These are phyloP conservation scores for Morone chrysops DNA, from an alignment of 2,113 vertebrate species.

Conservation along the genomic window DNA sequence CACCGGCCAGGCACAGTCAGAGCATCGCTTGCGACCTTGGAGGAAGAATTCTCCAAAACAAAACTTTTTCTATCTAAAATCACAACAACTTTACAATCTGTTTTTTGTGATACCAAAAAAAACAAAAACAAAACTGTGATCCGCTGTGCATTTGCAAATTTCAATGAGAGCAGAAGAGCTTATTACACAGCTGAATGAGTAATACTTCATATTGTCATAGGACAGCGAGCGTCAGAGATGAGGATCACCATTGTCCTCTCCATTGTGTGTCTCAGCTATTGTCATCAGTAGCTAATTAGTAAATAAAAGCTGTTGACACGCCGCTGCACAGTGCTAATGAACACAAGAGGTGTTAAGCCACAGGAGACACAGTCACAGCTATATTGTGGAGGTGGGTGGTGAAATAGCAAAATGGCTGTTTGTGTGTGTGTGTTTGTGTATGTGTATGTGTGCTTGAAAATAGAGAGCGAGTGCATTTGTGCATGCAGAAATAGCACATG, in stretches of 20 bases:
- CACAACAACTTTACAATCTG: constrained; percentile 7
- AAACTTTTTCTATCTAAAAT: constrained; percentile 40
- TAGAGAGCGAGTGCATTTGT: not conserved
- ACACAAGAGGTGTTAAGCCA: constrained; percentile 72
- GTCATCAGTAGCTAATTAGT: constrained; percentile 75
- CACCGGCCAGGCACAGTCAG: constrained; percentile 57
- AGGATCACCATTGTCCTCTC: constrained; percentile 58
- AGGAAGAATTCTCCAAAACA: constrained; percentile 12
- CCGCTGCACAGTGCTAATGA: constrained; percentile 72
- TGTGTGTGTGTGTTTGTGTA: constrained; percentile 19
- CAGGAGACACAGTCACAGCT: constrained; percentile 57
- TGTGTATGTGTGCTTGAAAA: constrained; percentile 34
- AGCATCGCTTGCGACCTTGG: constrained; percentile 62
- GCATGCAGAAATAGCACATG: constrained; percentile 38
- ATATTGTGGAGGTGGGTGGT: constrained; percentile 55
- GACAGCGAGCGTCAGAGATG: constrained; percentile 44
- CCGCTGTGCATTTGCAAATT: constrained; percentile 18
- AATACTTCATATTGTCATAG: constrained; percentile 47
- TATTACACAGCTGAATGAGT: constrained; percentile 47
- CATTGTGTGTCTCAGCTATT: constrained; percentile 54
- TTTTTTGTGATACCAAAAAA: constrained; percentile 4
- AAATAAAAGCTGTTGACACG: constrained; percentile 77
- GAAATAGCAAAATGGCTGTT: constrained; percentile 41
- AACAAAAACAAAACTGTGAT: constrained; percentile 1
- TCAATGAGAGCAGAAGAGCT: constrained; percentile 13